phyloP scores from a whole-genome alignment of 2,113 vertebrate genomes.

The Pterocles orientalis region DNA sequence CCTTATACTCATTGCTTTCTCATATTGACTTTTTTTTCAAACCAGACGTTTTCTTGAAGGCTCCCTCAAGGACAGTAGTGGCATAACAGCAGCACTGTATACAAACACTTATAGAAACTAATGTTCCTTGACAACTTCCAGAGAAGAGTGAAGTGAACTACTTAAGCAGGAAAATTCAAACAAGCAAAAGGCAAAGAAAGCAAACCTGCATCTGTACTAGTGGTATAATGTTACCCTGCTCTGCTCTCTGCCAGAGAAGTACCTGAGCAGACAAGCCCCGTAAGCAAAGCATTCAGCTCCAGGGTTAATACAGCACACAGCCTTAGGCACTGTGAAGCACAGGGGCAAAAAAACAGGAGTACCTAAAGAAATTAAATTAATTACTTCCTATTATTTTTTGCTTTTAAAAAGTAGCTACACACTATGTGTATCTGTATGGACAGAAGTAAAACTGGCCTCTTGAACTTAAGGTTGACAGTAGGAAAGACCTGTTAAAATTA shows the following conservation, averaged over 20 bases:
- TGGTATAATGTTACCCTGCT: background rate
- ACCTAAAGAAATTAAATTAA: background rate
- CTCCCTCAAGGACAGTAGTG: background rate
- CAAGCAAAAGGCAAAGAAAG: background rate
- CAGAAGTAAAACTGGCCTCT: background rate
- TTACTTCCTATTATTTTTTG: background rate
- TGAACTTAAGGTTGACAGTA: background rate
- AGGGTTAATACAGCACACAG: background rate
- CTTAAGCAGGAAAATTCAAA: background rate
- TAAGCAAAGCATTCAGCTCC: background rate
- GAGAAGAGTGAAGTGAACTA: background rate
- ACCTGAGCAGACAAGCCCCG: background rate
- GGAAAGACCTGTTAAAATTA: background rate
- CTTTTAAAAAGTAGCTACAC: background rate
- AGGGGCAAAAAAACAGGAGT: background rate
- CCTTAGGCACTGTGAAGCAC: background rate
- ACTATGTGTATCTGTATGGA: background rate
- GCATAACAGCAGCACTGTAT: background rate
- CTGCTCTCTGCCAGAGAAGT: background rate
- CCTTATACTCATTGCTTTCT: background rate
- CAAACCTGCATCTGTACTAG: background rate
- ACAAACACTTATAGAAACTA: background rate
- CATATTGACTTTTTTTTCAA: background rate
- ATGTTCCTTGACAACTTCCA: background rate
- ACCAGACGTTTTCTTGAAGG: background rate